phyloP scores from a whole-genome alignment of 2,888 invertebrate genomes.

The Cerceris ruficornis region DNA sequence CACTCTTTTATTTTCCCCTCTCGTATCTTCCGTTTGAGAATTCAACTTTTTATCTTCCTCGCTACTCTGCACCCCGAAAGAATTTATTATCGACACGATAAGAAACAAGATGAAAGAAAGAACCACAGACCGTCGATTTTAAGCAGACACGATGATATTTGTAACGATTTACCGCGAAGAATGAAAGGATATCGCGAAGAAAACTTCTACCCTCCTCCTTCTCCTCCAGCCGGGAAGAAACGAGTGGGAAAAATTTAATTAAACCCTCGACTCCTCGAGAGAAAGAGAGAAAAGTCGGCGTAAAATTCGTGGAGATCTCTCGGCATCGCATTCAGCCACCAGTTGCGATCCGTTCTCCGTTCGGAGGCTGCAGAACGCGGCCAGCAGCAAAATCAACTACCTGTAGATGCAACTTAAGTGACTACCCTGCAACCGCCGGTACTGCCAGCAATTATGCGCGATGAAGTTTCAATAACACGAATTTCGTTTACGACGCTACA shows the following conservation, averaged over 20 bases:
- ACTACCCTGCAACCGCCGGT: constrained; percentile 38
- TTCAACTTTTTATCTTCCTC: too few species aligned
- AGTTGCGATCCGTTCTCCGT: constrained; percentile 65
- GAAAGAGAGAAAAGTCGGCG: constrained; percentile 1
- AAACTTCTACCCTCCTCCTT: too few species aligned
- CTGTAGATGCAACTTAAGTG: constrained; percentile 75
- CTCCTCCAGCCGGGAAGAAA: constrained; percentile 18
- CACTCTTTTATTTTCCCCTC: too few species aligned
- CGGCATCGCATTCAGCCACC: constrained; percentile 56
- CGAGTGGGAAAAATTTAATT: constrained; percentile 50
- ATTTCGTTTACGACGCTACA: constrained; percentile 45
- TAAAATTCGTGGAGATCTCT: constrained; percentile 52
- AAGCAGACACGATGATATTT: too few species aligned
- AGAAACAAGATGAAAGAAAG: too few species aligned
- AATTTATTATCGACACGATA: too few species aligned
- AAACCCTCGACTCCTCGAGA: constrained; percentile 26
- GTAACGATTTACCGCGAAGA: too few species aligned
- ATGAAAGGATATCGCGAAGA: too few species aligned
- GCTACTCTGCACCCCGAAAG: too few species aligned
- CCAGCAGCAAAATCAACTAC: constrained; percentile 76
- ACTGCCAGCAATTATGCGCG: constrained; percentile 50
- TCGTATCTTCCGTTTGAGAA: too few species aligned
- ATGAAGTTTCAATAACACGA: constrained; percentile 52
- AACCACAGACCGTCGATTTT: too few species aligned
- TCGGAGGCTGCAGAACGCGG: constrained; percentile 68